Base-by-base conservation (phyloP, 2,888 invertebrate genomes). In the Linnaemya tessellans region DNA sequence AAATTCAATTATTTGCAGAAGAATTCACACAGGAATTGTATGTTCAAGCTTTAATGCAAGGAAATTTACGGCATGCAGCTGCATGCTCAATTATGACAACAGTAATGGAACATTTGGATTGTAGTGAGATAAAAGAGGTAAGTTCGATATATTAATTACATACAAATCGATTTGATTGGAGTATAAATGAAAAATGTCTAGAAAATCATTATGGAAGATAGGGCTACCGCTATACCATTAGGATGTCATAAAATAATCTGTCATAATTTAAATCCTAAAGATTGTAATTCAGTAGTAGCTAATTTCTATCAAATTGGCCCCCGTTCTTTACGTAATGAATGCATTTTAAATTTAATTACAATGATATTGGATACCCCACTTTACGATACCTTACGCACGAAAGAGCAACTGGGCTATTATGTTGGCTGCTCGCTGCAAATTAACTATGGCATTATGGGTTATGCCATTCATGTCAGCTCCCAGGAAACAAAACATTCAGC, bases 401-500 rank as follows among this genome's bases (percentile, higher is more conserved):
- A 96, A 91, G 97, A 98, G 90, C 98, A 98, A 93, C 94, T 98
- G 3, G 98, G 98, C 0, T 98, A 98, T 92, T 94, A 95, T 90
- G 97, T 98, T 22, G 95, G 94, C 89, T 95, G 95, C 87, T 93
- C 94, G 77, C 93, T 95, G 88, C 94, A 95, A 38, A 95, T 96
- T 89, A 96, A 96, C 0, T 95, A 94, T 89, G 97, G 97, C 2
- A 95, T 97, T 86, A 93, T 97, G 62, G 97, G 97, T 10, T 96
- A 96, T 91, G 94, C 96, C 0, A 93, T 98, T 64, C 95, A 95
- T 7, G 96, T 98, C 67, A 95, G 96, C 90, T 95, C 96, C 35
- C 97, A 97, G 91, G 96, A 95, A 15, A 94, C 95, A 84, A 97
- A 96, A 92, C 95, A 94, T 89, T 93, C 94, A 56, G 95, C 95